phyloP scores from a whole-genome alignment of 1,140 invertebrate species.

The Leptopilina clavipes region DNA sequence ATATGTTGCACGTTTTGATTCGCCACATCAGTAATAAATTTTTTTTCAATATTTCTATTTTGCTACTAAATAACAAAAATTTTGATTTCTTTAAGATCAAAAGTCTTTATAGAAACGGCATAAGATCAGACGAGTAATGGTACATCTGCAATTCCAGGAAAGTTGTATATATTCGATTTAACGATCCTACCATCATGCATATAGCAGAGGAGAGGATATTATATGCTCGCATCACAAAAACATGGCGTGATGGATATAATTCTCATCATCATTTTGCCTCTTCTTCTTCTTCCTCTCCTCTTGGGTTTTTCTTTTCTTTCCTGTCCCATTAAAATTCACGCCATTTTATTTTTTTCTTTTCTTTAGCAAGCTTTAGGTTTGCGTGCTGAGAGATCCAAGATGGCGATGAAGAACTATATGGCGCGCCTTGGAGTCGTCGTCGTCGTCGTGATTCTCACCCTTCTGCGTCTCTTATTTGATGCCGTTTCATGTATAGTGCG shows the following conservation, averaged over 20 bases:
- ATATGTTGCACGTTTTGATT: too few species aligned
- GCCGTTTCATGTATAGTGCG: slow-evolving; percentile 46
- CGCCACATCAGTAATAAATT: too few species aligned
- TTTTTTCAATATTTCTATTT: too few species aligned
- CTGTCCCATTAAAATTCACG: slow-evolving; percentile 62
- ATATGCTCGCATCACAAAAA: background rate
- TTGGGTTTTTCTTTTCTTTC: too few species aligned
- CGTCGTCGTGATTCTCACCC: slow-evolving; percentile 39
- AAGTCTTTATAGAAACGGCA: too few species aligned
- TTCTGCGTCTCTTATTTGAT: slow-evolving; percentile 36
- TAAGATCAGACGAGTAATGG: background rate
- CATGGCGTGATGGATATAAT: too few species aligned
- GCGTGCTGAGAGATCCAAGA: slow-evolving; percentile 52
- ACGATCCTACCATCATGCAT: background rate
- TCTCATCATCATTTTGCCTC: too few species aligned
- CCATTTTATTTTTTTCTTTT: slow-evolving; percentile 54
- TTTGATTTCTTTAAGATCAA: too few species aligned
- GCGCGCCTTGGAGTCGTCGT: slow-evolving; percentile 42
- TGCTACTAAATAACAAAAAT: too few species aligned
- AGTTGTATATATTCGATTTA: slow-evolving; percentile 22
- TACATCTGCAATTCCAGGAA: slow-evolving; percentile 22
- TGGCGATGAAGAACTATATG: slow-evolving; percentile 43
- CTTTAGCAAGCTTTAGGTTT: slow-evolving; percentile 49
- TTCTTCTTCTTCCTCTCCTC: slow-evolving; percentile 33
- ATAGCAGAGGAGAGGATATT: too few species aligned